Conservation (phyloP, 2,888 invertebrate genomes). For the Chydorus sphaericus region DNA sequence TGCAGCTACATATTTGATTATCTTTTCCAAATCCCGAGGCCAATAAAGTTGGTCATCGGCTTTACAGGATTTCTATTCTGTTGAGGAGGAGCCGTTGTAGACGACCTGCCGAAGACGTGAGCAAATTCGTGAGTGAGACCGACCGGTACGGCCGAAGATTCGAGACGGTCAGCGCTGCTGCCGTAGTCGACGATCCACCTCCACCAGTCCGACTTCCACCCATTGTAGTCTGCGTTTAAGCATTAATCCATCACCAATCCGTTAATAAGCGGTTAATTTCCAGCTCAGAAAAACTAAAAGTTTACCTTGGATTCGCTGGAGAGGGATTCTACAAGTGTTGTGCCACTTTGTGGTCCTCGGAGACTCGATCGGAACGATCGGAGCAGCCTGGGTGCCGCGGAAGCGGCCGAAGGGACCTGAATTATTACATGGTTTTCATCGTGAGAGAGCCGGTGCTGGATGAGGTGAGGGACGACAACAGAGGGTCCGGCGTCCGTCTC, state of each 20-base stretch:
- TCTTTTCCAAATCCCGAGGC: no score
- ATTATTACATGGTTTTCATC: slow-evolving; percentile 18
- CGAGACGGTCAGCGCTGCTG: slow-evolving; percentile 4
- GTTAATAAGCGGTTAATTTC: no score
- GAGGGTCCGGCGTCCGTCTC: slow-evolving; percentile 8
- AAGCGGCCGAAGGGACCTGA: slow-evolving; percentile 16
- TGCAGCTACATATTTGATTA: no score
- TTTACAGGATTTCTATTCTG: no score
- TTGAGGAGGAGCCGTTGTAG: background rate
- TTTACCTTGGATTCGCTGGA: background rate
- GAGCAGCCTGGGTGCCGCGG: background rate
- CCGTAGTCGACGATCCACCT: background rate
- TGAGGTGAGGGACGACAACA: no score
- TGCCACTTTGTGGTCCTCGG: slow-evolving; percentile 4
- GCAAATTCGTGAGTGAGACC: slow-evolving; percentile 11
- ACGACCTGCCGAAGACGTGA: slow-evolving; percentile 11
- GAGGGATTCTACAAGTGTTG: slow-evolving; percentile 8
- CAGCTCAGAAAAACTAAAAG: no score
- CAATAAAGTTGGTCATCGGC: no score
- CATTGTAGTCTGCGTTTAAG: no score
- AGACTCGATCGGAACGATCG: background rate
- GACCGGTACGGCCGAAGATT: slow-evolving; percentile 1
- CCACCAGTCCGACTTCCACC: background rate
- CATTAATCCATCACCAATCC: no score
- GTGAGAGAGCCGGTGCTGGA: background rate